These are phyloP conservation scores for Lithophane semibrunnea DNA, from an alignment of 2,888 invertebrate species.

Conservation along the genomic window DNA sequence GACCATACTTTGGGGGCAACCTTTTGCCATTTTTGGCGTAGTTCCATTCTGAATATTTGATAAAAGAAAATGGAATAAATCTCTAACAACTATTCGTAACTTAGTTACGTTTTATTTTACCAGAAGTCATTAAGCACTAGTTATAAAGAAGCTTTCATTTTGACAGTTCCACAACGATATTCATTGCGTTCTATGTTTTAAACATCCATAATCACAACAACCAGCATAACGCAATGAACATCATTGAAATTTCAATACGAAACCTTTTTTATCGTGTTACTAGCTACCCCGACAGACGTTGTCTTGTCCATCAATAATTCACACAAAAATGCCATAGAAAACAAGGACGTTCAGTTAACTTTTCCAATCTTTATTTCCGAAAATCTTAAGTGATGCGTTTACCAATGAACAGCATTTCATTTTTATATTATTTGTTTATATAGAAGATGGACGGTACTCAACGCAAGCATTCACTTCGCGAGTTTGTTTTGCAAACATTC, in stretches of 20 bases:
- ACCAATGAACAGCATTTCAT: too few species aligned
- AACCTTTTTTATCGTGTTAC: background rate
- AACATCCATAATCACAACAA: background rate
- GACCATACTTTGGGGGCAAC: background rate
- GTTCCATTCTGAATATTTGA: conserved; percentile 3
- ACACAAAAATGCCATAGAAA: too few species aligned
- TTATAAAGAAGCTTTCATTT: background rate
- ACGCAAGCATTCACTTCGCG: background rate
- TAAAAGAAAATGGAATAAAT: conserved; percentile 10
- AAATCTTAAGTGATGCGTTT: too few species aligned
- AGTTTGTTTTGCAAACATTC: background rate
- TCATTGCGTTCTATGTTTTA: background rate
- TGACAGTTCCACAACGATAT: background rate
- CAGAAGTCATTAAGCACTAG: background rate
- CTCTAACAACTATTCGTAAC: background rate
- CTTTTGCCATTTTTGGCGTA: background rate
- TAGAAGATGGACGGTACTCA: background rate
- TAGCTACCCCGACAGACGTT: too few species aligned
- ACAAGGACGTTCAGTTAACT: too few species aligned
- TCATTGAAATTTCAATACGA: background rate
- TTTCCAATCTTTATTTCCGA: too few species aligned
- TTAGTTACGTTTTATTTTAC: background rate
- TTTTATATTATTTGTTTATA: too few species aligned
- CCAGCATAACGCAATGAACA: background rate
- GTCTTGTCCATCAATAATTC: too few species aligned